phyloP scores from a whole-genome alignment of 30 jellyfish, hydroid and myxozoan genomes.

The Nemopilema nomurai region DNA sequence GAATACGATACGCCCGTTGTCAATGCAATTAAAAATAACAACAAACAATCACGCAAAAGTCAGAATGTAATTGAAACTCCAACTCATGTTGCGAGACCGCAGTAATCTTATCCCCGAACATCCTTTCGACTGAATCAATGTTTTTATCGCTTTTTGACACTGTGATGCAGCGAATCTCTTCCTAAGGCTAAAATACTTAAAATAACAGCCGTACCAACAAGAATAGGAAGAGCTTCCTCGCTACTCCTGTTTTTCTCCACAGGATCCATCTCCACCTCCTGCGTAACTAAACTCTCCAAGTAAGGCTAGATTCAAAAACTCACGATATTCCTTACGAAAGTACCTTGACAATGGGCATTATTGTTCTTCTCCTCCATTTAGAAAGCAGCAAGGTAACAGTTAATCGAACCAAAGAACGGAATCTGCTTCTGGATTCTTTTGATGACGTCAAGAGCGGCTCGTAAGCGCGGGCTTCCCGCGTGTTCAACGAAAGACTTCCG shows the following conservation, averaged over 20 bases:
- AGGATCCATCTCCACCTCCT: neutral
- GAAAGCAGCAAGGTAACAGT: neutral
- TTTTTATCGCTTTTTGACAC: too few relatives aligned
- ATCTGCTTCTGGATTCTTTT: neutral
- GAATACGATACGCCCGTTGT: too few relatives aligned
- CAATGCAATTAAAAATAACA: neutral
- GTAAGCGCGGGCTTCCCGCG: neutral
- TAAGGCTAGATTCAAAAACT: neutral
- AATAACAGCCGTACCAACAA: constrained; percentile 1
- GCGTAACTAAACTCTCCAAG: neutral
- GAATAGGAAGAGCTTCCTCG: constrained; percentile 17
- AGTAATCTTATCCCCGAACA: too few relatives aligned
- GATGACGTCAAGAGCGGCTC: neutral
- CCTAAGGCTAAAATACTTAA: too few relatives aligned
- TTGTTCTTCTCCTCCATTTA: neutral
- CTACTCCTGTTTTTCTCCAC: neutral
- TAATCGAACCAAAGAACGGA: neutral
- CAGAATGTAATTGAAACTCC: too few relatives aligned
- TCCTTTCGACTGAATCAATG: too few relatives aligned
- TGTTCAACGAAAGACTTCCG: neutral
- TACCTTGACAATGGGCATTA: neutral
- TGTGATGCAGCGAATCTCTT: too few relatives aligned
- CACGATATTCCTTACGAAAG: neutral
- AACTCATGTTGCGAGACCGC: too few relatives aligned
- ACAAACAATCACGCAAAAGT: neutral